A percentile compares a stretch with the other conserved stretches of the same genome.
Conservation (phyloP, 2,888 invertebrate genomes). For the Ectemnius cavifrons region DNA sequence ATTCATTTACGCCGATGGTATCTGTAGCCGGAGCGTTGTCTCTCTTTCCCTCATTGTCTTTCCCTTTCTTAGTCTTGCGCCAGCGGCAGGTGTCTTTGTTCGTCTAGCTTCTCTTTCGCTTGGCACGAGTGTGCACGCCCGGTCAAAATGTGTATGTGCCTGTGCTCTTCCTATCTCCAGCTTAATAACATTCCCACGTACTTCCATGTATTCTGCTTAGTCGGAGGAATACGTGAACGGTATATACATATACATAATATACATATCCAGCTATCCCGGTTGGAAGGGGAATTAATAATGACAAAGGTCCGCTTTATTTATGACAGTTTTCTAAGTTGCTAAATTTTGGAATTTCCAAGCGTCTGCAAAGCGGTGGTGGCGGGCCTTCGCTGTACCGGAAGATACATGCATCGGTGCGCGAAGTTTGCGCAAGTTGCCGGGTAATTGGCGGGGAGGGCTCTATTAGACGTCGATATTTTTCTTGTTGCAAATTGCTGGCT, state of each 20-base stretch:
- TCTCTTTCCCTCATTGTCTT: background rate
- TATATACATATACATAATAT: too few species aligned
- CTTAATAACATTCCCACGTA: background rate
- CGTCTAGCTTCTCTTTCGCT: too few species aligned
- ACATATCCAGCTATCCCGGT: background rate
- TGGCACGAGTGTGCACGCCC: too few species aligned
- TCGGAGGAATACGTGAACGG: too few species aligned
- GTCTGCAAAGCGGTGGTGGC: background rate
- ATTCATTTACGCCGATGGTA: constrained; percentile 50
- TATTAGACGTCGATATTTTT: background rate
- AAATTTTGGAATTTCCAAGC: constrained; percentile 1
- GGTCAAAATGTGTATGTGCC: too few species aligned
- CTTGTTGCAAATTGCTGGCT: background rate
- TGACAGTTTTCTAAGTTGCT: constrained; percentile 1
- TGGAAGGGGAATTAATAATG: background rate
- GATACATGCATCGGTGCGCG: background rate
- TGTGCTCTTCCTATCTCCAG: background rate
- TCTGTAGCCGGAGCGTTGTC: background rate
- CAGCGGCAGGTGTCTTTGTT: too few species aligned
- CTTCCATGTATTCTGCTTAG: constrained; percentile 1
- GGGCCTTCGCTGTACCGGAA: background rate
- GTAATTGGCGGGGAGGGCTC: background rate
- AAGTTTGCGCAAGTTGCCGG: constrained; percentile 2
- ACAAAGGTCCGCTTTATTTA: background rate
- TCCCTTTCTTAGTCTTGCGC: too few species aligned